A percentile compares a stretch with the other conserved stretches of the same genome.
phyloP scores from a whole-genome alignment of 1,140 invertebrate species.

The Temnothorax longispinosus region DNA sequence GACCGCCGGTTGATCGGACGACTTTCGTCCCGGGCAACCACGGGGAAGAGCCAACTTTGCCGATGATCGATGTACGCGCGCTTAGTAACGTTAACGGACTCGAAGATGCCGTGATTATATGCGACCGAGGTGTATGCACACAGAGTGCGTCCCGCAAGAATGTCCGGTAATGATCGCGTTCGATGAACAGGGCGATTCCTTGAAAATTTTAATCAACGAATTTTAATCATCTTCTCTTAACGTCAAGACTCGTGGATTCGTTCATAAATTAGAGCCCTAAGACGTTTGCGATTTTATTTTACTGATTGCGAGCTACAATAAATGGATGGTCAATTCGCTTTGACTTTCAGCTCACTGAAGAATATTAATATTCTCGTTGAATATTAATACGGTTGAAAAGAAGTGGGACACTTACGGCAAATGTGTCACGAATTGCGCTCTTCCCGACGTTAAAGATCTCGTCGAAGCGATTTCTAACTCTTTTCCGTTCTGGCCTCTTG shows the following conservation, averaged over 20 bases:
- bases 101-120: conserved; percentile 49
- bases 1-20: conserved; percentile 75
- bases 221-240: background rate
- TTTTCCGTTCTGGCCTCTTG: conserved; percentile 12
- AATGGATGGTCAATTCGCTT: background rate
- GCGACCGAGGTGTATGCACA: conserved; percentile 2
- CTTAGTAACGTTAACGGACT: conserved; percentile 63
- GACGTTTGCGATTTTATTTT: conserved; percentile 11
- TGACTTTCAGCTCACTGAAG: background rate
- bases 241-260: background rate
- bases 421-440: background rate
- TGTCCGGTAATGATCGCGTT: conserved; percentile 27
- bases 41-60: conserved; percentile 46
- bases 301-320: background rate
- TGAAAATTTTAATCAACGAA: conserved; percentile 23
- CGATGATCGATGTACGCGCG: conserved; percentile 73
- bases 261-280: background rate
- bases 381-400: background rate
- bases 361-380: background rate
- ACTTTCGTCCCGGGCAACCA: conserved; percentile 62
- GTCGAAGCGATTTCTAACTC: conserved; percentile 9
- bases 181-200: conserved; percentile 6
- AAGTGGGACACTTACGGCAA: background rate
- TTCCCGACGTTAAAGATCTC: background rate
- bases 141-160: background rate